Conservation (phyloP, 1,140 invertebrate genomes). For the Drosophila ohnishii region DNA sequence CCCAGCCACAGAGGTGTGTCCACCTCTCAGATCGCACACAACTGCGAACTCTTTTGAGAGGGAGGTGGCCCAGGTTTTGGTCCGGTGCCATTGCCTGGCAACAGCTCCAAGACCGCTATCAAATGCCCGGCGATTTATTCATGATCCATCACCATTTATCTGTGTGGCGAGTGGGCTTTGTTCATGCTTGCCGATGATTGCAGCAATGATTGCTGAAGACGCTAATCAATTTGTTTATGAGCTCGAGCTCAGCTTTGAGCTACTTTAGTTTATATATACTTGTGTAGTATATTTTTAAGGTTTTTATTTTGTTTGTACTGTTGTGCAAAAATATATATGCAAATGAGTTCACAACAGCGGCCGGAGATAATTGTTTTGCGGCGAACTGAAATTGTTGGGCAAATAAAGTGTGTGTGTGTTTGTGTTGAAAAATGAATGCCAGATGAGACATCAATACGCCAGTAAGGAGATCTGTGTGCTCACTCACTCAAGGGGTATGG, state of each 20-base stretch:
- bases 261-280: slow-evolving; percentile 50
- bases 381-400: slow-evolving; percentile 46
- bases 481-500: slow-evolving; percentile 27
- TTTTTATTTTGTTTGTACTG: slow-evolving; percentile 27
- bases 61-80: slow-evolving; percentile 34
- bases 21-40: slow-evolving; percentile 57
- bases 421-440: slow-evolving; percentile 36
- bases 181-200: slow-evolving; percentile 32
- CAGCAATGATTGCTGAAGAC: slow-evolving; percentile 60
- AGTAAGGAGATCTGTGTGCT: slow-evolving; percentile 30
- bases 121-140: slow-evolving; percentile 30
- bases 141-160: slow-evolving; percentile 39
- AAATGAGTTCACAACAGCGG: slow-evolving; percentile 43
- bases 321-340: slow-evolving; percentile 55
- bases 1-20: slow-evolving; percentile 36
- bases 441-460: slow-evolving; percentile 44
- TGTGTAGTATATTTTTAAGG: slow-evolving; percentile 34
- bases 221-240: slow-evolving; percentile 81
- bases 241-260: slow-evolving; percentile 43
- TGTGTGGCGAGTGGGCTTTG: slow-evolving; percentile 36
- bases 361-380: slow-evolving; percentile 42
- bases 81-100: slow-evolving; percentile 39
- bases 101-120: slow-evolving; percentile 29
- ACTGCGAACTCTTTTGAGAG: slow-evolving; percentile 62
- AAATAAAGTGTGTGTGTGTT: slow-evolving; percentile 21